Base-by-base conservation (phyloP, 2,888 invertebrate species). In the Tetramorium bicarinatum region DNA sequence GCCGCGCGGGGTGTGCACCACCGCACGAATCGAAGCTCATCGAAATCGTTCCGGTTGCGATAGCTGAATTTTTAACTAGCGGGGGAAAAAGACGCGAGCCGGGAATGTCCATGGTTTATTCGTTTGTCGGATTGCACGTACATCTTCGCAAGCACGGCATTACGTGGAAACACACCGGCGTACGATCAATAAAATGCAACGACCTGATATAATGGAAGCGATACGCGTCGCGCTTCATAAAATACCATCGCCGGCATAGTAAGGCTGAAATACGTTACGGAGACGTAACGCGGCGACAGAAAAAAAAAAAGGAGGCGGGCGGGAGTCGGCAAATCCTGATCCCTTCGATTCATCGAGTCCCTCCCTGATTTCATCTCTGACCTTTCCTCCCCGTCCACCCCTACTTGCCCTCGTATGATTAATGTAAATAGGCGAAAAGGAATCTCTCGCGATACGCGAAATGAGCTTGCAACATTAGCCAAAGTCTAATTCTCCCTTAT, bases 141-240 rank as follows among this genome's bases (percentile, higher is more conserved):
- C 79, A 71, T 79, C 79, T 80, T 80, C 59, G 59, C 59, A 49
- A 61, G 79, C 79, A 80, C 79, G 79, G 59, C 79, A 80, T 71
- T 71, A 80, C 79, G 59, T 80, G 79, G 79, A 77, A 76, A 77
- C 75, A 77, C 82, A 67, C 77, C 54, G 69, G 77, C 77, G 77
- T 77, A 59, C 82, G 82, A 82, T 82, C 82, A 82, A 82, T 82
- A 82, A 82, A 82, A 82, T 77, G 82, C 82, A 82, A 82, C 82
- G 82, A 82, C 82, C 82, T 77, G 79, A 80, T 82, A 82, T 76
- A 76, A 82, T 82, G 82, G 77, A 77, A 82, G 82, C 77, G 82
- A 82, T 82, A 82, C 77, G 76, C 82, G 66, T 82, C 56, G 77
- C 56, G 82, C 77, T 75, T 76, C 82, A 77, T 77, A 75, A 77